Base-by-base conservation (phyloP, 2,113 vertebrate species). In the Apodemus sylvaticus region DNA sequence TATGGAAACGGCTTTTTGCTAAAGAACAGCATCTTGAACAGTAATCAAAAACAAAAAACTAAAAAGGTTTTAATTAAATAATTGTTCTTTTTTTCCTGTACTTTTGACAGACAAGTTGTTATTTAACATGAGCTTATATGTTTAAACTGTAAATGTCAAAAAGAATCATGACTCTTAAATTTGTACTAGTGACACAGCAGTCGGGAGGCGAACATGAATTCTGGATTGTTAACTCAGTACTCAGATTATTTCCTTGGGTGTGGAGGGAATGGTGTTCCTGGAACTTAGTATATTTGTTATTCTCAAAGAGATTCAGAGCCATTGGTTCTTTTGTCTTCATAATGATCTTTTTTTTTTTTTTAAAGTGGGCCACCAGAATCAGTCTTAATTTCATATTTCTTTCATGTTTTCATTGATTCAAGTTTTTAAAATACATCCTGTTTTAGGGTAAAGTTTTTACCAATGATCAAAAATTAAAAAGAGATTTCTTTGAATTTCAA, bases 1-100 rank as follows among this genome's bases (percentile, higher is more conserved):
- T 96, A 89, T 98, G 97, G 98, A 98, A 98, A 97, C 96, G 96
- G 96, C 76, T 98, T 98, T 97, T 96, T 96, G 90, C 86, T 97
- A 97, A 22, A 98, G 89, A 87, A 94, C 83, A n/a, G 95, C 96
- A 97, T 97, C 93, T 97, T 98, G 96, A 97, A 89, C 96, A 98
- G 91, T 96, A 98, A 97, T 98, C 95, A 97, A 94, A 74, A 73
- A 73, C 36, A 39, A 73, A n/a, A 98, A 95, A 29, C 71, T 97
- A 98, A 94, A 95, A 97, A 96, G 95, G 90, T 97, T 98, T 97
- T 98, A 96, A 91, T 97, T 97, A 97, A 98, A 85, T 91, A 96
- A 90, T 96, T 97, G 83, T 97, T 98, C 96, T 97, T 95, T 97
- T 94, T 94, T 91, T 94, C 97, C 97, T 98, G 97, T 97, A 97